These are phyloP conservation scores for Drosophila erecta DNA, from an alignment of 1,140 invertebrate genomes.

Conservation along the genomic window DNA sequence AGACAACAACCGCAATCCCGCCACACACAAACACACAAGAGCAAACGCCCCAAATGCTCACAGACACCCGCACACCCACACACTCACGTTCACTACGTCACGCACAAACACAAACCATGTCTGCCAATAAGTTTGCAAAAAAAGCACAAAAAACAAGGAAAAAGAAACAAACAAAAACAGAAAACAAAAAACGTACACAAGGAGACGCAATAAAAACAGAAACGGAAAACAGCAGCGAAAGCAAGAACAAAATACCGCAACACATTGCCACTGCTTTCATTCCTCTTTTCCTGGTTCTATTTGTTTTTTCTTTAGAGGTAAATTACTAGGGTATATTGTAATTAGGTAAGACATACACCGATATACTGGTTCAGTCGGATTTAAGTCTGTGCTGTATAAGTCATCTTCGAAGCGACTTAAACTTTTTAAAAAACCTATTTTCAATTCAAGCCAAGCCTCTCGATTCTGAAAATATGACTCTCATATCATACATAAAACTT, in stretches of 20 bases:
- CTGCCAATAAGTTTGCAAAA: conserved; percentile 79
- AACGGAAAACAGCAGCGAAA: conserved; percentile 51
- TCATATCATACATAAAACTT: not conserved
- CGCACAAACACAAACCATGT: conserved; percentile 71
- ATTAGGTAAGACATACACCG: not conserved
- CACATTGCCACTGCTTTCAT: conserved; percentile 72
- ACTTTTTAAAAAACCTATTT: too few species aligned
- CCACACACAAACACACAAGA: conserved; percentile 43
- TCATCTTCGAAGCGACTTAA: not conserved
- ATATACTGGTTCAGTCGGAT: not conserved
- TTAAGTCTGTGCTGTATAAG: not conserved
- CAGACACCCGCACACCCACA: conserved; percentile 45
- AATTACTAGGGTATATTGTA: not conserved
- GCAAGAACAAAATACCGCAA: conserved; percentile 74
- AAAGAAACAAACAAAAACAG: conserved; percentile 31
- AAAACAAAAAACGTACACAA: conserved; percentile 38
- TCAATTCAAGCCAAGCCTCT: too few species aligned
- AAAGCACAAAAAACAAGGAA: conserved; percentile 24
- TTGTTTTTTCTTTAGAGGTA: conserved; percentile 2
- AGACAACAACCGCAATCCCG: conserved; percentile 74
- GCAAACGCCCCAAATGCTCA: conserved; percentile 35
- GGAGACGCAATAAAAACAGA: conserved; percentile 53
- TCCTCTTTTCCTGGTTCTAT: conserved; percentile 34
- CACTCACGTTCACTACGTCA: conserved; percentile 53
- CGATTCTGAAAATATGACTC: too few species aligned